Percentiles rank a stretch among this genome's conserved stretches.
Evolutionary conservation across 2,888 invertebrate genomes (phyloP).

Genomic region (Himalopsyche japonica): DNA sequence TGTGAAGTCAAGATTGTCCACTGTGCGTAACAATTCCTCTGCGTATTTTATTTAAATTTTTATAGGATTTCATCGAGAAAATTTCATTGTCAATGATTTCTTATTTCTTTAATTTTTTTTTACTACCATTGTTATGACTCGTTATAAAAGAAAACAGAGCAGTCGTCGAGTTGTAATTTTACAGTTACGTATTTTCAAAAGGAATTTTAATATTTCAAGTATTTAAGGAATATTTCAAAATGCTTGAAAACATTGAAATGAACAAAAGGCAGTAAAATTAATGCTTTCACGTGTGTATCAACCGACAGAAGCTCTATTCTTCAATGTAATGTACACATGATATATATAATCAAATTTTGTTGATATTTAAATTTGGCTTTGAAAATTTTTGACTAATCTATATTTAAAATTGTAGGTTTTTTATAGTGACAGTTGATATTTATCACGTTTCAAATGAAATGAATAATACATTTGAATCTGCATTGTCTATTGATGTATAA

Average conservation of each 20-base stretch:
- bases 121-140: neutral
- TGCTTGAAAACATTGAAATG: too few relatives aligned
- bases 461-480: neutral
- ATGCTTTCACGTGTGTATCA: too few relatives aligned
- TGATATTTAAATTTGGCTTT: neutral
- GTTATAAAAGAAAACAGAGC: neutral
- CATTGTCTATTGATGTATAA: neutral
- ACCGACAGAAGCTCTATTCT: neutral
- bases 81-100: neutral
- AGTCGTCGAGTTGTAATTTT: neutral
- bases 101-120: neutral
- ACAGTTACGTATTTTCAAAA: too few relatives aligned
- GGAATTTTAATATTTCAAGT: too few relatives aligned
- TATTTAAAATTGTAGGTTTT: neutral
- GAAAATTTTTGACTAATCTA: neutral
- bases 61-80: neutral
- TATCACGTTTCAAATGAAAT: neutral
- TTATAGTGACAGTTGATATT: neutral
- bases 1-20: neutral
- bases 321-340: neutral
- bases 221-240: too few relatives aligned
- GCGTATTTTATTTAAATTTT: neutral
- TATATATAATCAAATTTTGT: neutral
- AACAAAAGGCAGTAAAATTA: too few relatives aligned
- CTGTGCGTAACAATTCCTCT: neutral